Conservation (phyloP, 2,113 vertebrate genomes). For the Anguilla rostrata region DNA sequence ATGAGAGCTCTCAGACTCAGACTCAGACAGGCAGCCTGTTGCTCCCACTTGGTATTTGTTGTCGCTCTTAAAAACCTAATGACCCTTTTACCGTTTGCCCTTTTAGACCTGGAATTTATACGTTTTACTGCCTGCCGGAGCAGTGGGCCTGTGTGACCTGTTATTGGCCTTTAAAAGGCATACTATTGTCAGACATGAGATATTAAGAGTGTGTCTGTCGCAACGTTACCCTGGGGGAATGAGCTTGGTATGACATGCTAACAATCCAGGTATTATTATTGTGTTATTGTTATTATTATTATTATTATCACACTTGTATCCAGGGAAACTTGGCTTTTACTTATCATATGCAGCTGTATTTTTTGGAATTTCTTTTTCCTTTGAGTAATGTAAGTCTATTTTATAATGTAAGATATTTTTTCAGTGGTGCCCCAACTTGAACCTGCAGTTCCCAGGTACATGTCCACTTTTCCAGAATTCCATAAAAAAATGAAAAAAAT, state of each 20-base stretch:
- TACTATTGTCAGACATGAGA: background rate
- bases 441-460: too few relatives aligned
- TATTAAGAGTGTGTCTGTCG: background rate
- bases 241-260: background rate
- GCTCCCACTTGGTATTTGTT: conserved; percentile 55
- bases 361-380: too few relatives aligned
- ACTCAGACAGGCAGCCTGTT: conserved; percentile 56
- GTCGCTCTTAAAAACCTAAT: conserved; percentile 50
- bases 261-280: too few relatives aligned
- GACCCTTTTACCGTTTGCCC: conserved; percentile 27
- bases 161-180: background rate
- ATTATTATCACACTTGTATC: background rate
- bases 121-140: conserved; percentile 19
- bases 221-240: background rate
- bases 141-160: background rate
- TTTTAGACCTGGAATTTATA: conserved; percentile 28
- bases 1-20: conserved; percentile 46
- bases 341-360: too few relatives aligned
- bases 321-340: too few relatives aligned
- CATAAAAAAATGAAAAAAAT: too few relatives aligned
- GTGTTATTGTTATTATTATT: background rate
- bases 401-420: too few relatives aligned
- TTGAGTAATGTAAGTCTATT: too few relatives aligned
- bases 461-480: too few relatives aligned
- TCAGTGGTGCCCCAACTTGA: too few relatives aligned